Evolutionary conservation across 1,140 invertebrate species (phyloP).

Genomic region (Paramacrobiotus metropolitanus): DNA sequence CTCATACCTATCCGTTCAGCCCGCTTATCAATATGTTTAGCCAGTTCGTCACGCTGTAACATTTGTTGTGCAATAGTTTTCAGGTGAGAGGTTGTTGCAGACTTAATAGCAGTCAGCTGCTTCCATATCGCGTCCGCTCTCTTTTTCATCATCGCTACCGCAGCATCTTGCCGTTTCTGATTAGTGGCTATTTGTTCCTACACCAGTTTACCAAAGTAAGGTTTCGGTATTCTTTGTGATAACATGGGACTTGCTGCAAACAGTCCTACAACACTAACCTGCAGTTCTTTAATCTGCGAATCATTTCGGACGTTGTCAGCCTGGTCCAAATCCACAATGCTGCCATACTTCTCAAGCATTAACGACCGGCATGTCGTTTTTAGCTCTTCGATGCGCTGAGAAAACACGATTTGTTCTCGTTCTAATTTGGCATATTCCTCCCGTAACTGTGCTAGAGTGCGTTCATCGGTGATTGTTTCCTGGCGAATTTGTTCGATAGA

Average conservation of each 20-base stretch:
- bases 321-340: background rate
- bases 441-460: background rate
- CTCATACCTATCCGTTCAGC: background rate
- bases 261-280: background rate
- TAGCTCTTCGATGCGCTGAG: background rate
- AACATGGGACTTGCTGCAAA: too few species aligned
- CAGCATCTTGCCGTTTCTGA: background rate
- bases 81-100: background rate
- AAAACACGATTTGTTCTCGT: background rate
- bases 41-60: background rate
- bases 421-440: background rate
- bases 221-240: background rate
- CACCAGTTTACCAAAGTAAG: background rate
- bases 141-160: background rate
- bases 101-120: background rate
- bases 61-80: background rate
- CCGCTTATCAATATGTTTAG: background rate
- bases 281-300: background rate
- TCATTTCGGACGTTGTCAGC: background rate
- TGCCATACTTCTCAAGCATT: conserved; percentile 1
- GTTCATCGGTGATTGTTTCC: background rate
- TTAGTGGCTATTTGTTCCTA: background rate
- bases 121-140: background rate
- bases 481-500: background rate
- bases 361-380: background rate